Base-by-base conservation (phyloP, 2,797 vertebrate species). In the Botia almorhae region DNA sequence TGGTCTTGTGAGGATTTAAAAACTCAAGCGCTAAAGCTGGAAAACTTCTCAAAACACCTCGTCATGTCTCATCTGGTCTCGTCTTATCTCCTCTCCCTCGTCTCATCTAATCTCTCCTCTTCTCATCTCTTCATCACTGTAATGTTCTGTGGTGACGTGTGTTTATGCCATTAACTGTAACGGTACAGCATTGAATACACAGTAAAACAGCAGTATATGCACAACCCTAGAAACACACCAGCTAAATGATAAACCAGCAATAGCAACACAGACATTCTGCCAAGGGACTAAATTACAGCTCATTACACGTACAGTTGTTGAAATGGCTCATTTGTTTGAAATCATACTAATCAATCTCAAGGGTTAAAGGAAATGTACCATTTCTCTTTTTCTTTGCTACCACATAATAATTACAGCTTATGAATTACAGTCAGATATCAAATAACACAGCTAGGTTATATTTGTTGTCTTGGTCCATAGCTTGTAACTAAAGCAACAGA, bases 111-210 rank as follows among this genome's bases (percentile, higher is more conserved):
- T 79, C 48, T 70, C 51, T 65, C 76, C 46, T 93, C 89, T 93
- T 90, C 89, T 74, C 82, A 70, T 91, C 89, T 46, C 2, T 56
- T n/a, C 50, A 29, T 56, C 82, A 86, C 86, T 90, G 64, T 76
- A 82, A 76, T 51, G 68, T 69, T 55, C n/a, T 39, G 19, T 58
- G 46, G 58, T 39, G 3, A 53, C 46, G 65, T 81, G 7, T 67
- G 43, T 76, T 36, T 61, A 58, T 69, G 36, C 26, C 29, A 72
- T 83, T 48, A 74, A 74, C 51, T 67, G 10, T 43, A 48, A 51
- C 6, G 17, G 2, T 72, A 70, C 74, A 55, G 61, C 26, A 58
- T 80, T 69, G 19, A 78, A 77, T 48, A 67, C 53, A 50, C 68
- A 73, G 69, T 64, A 69, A 46, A 43, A 63, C 78, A 82, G 39